phyloP scores from a whole-genome alignment of 1,140 invertebrate species.

The Pachyrhynchus sulphureomaculatus region DNA sequence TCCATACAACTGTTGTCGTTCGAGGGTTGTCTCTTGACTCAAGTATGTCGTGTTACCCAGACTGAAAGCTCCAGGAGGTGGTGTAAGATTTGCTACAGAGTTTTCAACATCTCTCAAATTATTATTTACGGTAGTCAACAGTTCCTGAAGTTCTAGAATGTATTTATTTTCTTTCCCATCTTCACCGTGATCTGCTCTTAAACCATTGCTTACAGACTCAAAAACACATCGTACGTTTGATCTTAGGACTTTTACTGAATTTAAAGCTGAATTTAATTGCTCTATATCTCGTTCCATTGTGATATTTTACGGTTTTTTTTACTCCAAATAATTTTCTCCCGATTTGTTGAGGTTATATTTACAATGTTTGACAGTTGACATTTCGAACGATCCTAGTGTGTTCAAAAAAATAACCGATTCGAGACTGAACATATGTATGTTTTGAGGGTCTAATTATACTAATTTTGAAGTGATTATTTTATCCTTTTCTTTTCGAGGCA shows the following conservation, averaged over 20 bases:
- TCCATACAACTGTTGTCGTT: conserved; percentile 81
- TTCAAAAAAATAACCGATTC: no score
- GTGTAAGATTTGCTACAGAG: conserved; percentile 67
- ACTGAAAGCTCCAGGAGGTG: conserved; percentile 73
- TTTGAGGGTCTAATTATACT: no score
- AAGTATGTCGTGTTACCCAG: conserved; percentile 80
- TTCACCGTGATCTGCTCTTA: conserved; percentile 72
- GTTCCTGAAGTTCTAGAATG: conserved; percentile 75
- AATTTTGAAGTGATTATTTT: no score
- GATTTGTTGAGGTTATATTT: no score
- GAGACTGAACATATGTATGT: no score
- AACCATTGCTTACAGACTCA: conserved; percentile 74
- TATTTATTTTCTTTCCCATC: conserved; percentile 78
- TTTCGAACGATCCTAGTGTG: no score
- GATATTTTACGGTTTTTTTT: not conserved
- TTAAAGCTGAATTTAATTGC: conserved; percentile 71
- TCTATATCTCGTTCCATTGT: conserved; percentile 58
- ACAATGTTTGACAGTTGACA: no score
- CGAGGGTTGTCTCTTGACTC: conserved; percentile 83
- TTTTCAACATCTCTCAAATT: conserved; percentile 80
- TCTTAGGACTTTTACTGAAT: conserved; percentile 71
- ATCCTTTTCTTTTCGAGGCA: no score
- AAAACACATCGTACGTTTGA: conserved; percentile 82
- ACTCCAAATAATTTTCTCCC: not conserved
- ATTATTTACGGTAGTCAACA: conserved; percentile 70